These are phyloP conservation scores for Formicarius rufipectus DNA, from an alignment of 2,113 vertebrate genomes.

Conservation along the genomic window DNA sequence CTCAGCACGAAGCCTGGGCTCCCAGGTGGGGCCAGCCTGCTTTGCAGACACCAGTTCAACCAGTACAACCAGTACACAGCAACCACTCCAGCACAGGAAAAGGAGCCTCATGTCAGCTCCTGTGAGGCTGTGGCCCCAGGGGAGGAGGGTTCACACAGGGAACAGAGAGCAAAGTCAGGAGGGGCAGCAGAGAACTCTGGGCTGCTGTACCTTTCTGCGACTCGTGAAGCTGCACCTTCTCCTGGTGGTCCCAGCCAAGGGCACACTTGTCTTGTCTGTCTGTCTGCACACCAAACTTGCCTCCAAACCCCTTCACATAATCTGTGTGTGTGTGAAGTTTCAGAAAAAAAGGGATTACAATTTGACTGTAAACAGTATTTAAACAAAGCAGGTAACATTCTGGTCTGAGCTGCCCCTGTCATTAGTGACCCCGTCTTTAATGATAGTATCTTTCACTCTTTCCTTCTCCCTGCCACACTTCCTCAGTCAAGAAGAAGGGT, in stretches of 20 bases:
- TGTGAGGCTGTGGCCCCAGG: not conserved
- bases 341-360: not conserved
- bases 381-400: not conserved
- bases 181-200: not conserved
- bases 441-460: not conserved
- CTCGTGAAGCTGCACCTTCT: slow-evolving; percentile 92
- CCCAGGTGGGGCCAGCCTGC: not conserved
- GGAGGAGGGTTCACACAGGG: not conserved
- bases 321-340: slow-evolving; percentile 75
- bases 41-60: not conserved
- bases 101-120: not conserved
- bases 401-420: not conserved
- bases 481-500: not conserved
- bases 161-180: not conserved
- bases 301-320: slow-evolving; percentile 94
- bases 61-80: not conserved
- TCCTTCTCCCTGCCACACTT: not conserved
- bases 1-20: not conserved
- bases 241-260: slow-evolving; percentile 97
- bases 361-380: not conserved
- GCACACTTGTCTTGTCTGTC: slow-evolving; percentile 97
- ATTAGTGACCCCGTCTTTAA: not conserved
- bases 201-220: slow-evolving; percentile 90
- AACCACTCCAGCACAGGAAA: not conserved
- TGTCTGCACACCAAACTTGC: slow-evolving; percentile 96